Evolutionary conservation across 2,113 vertebrate species (phyloP).

Genomic region (Acanthisitta chloris): DNA sequence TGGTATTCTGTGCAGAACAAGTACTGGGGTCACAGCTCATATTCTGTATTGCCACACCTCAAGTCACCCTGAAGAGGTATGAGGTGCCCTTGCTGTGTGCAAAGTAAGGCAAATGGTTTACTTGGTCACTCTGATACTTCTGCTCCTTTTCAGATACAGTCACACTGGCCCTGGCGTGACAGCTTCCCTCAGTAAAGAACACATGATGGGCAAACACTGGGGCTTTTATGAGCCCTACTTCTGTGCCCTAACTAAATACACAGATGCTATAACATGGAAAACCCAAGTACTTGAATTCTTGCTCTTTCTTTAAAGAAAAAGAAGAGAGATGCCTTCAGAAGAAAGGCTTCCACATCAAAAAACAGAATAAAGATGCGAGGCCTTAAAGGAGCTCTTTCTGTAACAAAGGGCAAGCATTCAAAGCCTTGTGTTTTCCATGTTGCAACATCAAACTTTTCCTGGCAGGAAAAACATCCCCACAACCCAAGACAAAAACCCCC

Average conservation of each 20-base stretch:
- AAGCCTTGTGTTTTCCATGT: conserved; percentile 40
- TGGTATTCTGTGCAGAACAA: neutral
- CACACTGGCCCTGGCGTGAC: neutral
- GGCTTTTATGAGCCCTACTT: neutral
- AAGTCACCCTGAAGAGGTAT: neutral
- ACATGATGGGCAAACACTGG: neutral
- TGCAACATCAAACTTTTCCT: conserved; percentile 63
- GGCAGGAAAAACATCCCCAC: conserved; percentile 42
- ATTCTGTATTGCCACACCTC: neutral
- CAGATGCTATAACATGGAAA: conserved; percentile 41
- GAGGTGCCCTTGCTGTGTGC: neutral
- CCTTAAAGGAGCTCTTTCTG: conserved; percentile 20
- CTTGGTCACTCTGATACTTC: neutral
- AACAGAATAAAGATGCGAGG: neutral
- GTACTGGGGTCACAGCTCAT: neutral
- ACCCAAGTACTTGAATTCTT: conserved; percentile 26
- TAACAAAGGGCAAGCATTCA: conserved; percentile 52
- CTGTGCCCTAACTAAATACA: conserved; percentile 44
- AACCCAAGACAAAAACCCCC: neutral
- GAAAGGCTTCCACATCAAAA: conserved; percentile 17
- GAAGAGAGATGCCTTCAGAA: neutral
- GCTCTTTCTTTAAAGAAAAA: conserved; percentile 16
- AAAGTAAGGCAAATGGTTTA: neutral
- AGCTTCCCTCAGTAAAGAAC: neutral
- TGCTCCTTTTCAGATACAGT: neutral